These are phyloP conservation scores for Monomorium pharaonis DNA, from an alignment of 1,140 invertebrate species.

Conservation along the genomic window DNA sequence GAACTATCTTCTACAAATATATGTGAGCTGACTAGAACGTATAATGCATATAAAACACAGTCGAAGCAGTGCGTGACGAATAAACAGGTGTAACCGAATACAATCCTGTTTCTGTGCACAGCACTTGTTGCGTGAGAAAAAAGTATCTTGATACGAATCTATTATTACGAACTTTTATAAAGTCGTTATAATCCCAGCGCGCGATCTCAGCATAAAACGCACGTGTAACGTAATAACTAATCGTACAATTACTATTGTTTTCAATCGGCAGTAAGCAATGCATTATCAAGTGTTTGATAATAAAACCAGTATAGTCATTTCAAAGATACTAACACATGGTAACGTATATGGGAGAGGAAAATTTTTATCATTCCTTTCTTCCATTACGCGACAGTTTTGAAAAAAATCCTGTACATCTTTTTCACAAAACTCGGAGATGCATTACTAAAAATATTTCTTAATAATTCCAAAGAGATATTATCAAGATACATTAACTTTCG, in stretches of 20 bases:
- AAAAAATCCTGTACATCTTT: neutral
- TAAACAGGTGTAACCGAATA: constrained; percentile 14
- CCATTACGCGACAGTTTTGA: neutral
- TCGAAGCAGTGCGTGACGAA: constrained; percentile 21
- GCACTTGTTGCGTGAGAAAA: constrained; percentile 35
- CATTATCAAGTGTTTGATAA: neutral
- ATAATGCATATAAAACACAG: neutral
- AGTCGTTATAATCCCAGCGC: neutral
- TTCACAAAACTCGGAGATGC: neutral
- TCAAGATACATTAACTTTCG: neutral
- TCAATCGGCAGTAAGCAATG: neutral
- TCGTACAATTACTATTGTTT: constrained; percentile 12
- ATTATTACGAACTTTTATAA: neutral
- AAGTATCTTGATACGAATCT: constrained; percentile 2
- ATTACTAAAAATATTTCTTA: neutral
- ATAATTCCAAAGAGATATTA: neutral
- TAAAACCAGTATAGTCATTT: neutral
- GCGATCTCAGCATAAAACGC: neutral
- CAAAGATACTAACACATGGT: neutral
- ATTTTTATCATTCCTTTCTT: neutral
- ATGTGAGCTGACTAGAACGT: neutral
- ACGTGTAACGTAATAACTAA: neutral
- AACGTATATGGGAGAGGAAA: neutral
- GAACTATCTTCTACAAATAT: neutral
- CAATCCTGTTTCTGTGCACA: neutral